Conservation (phyloP, 2,888 invertebrate species). For the Melipona beecheii region DNA sequence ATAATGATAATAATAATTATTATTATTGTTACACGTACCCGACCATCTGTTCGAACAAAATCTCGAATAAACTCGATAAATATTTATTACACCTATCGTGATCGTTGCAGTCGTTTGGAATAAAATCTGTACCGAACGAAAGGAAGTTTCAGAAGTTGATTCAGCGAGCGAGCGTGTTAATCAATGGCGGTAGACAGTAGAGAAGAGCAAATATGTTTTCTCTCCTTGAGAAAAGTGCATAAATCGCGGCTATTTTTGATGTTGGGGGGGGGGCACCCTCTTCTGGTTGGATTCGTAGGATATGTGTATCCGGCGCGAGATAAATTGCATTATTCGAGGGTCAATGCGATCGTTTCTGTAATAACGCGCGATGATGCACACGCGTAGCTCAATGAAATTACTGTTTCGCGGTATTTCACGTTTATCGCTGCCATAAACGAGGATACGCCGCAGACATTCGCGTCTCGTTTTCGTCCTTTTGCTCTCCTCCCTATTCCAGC, state of each 20-base stretch:
- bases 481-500: not conserved
- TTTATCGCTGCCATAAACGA: constrained; percentile 59
- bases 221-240: constrained; percentile 21
- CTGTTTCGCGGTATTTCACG: constrained; percentile 55
- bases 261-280: constrained; percentile 17
- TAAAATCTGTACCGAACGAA: not conserved
- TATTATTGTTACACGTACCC: not conserved
- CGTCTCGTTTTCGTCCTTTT: not conserved
- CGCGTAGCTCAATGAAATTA: constrained; percentile 42
- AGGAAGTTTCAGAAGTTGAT: no score
- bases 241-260: constrained; percentile 48
- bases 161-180: constrained; percentile 8
- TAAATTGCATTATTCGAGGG: constrained; percentile 59
- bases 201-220: not conserved
- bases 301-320: constrained; percentile 39
- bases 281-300: not conserved
- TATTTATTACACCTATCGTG: not conserved
- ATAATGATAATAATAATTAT: not conserved
- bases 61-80: not conserved
- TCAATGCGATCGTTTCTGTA: constrained; percentile 59
- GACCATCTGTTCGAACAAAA: not conserved
- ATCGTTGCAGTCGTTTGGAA: not conserved
- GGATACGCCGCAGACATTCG: constrained; percentile 15
- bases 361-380: constrained; percentile 25
- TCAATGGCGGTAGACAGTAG: not conserved